Percentiles rank a stretch among this genome's conserved stretches.
Evolutionary conservation across 2,113 vertebrate genomes (phyloP).

Genomic region (Bothrops jararaca): DNA sequence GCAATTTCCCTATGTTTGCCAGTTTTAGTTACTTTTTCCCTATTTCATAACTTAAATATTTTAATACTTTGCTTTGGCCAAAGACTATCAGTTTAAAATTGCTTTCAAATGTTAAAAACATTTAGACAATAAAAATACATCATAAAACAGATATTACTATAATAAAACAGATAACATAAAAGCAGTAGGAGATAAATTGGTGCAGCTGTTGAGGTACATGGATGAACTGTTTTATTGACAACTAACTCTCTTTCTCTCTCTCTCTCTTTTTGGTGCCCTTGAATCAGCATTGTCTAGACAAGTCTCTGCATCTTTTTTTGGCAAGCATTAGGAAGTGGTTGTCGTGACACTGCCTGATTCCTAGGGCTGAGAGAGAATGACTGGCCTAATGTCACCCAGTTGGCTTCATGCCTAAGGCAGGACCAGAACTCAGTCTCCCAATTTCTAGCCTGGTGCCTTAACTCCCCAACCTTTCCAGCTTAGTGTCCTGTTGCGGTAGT

Average conservation of each 20-base stretch:
- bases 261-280: background rate
- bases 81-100: background rate
- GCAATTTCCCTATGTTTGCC: background rate
- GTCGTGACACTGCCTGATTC: background rate
- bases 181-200: background rate
- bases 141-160: background rate
- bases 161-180: background rate
- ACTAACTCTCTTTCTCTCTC: background rate
- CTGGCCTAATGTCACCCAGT: background rate
- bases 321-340: background rate
- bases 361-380: background rate
- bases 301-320: background rate
- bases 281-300: background rate
- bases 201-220: background rate
- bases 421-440: background rate
- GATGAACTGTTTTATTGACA: background rate
- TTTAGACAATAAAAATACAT: background rate
- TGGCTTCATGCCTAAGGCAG: background rate
- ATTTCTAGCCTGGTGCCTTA: background rate
- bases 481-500: background rate
- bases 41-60: background rate
- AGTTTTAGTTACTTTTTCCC: background rate
- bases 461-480: background rate
- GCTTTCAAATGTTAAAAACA: background rate
- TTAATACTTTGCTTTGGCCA: background rate